Percentiles rank a stretch among this genome's conserved stretches.
phyloP scores from a whole-genome alignment of 2,888 invertebrate genomes.

The Mythimna impura region DNA sequence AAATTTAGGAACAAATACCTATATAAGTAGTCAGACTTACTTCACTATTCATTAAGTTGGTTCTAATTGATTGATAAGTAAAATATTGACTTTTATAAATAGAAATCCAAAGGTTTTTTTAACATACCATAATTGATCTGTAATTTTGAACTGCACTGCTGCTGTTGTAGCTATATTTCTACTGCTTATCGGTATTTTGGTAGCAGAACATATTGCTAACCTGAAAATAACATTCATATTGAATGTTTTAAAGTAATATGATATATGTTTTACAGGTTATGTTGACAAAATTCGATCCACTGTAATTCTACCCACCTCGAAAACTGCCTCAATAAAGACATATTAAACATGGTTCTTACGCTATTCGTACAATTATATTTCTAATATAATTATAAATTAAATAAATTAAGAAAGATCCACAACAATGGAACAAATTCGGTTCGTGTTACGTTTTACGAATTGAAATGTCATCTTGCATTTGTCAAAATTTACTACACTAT shows the following conservation, averaged over 20 bases:
- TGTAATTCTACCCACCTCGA: conserved; percentile 71
- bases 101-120: neutral
- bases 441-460: conserved; percentile 21
- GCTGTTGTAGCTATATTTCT: conserved; percentile 77
- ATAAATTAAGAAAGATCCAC: neutral
- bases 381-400: conserved; percentile 5
- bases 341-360: conserved; percentile 73
- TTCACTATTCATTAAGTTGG: neutral
- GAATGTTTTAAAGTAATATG: neutral
- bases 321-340: conserved; percentile 81
- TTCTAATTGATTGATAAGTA: neutral
- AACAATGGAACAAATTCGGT: neutral
- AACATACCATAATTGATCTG: conserved; percentile 84
- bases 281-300: conserved; percentile 19
- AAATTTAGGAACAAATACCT: neutral
- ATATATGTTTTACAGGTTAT: conserved; percentile 60
- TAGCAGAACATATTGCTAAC: conserved; percentile 75
- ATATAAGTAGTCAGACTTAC: neutral
- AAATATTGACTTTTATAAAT: neutral
- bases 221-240: conserved; percentile 68
- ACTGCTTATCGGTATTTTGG: conserved; percentile 69
- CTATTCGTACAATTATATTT: conserved; percentile 1
- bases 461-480: conserved; percentile 22
- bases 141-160: conserved; percentile 81
- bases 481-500: neutral